These are phyloP conservation scores for Dendrocincla fuliginosa DNA, from an alignment of 2,797 vertebrate genomes.

Conservation along the genomic window DNA sequence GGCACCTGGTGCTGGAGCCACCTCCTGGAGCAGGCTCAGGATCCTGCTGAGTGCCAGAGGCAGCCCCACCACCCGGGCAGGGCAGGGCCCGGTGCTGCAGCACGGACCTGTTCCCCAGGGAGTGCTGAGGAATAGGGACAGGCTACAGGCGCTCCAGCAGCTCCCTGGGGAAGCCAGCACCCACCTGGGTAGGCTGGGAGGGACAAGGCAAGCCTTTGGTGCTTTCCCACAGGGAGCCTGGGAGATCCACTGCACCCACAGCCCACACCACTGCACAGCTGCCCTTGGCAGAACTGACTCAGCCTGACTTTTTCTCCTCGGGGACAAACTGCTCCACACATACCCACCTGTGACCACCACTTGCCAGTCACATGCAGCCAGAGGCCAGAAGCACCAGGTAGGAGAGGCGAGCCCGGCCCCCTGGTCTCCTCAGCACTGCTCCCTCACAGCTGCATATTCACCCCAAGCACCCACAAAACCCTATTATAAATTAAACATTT, in stretches of 20 bases:
- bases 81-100: rapidly evolving
- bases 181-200: rapidly evolving
- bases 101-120: rapidly evolving
- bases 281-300: neutral
- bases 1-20: neutral
- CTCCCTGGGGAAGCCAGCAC: rapidly evolving
- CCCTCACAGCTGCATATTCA: rapidly evolving
- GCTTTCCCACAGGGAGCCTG: rapidly evolving
- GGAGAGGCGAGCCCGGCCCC: neutral
- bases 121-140: rapidly evolving
- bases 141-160: rapidly evolving
- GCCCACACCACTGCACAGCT: neutral
- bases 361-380: neutral
- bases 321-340: neutral
- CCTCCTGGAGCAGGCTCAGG: neutral
- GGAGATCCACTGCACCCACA: rapidly evolving
- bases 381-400: rapidly evolving
- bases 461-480: neutral
- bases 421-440: rapidly evolving
- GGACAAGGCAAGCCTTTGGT: rapidly evolving
- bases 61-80: rapidly evolving
- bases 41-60: neutral
- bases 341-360: rapidly evolving
- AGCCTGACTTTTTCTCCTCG: neutral
- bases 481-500: conserved; percentile 82